These are phyloP conservation scores for Chaitophorus viminalis DNA, from an alignment of 2,888 invertebrate genomes.

Conservation along the genomic window DNA sequence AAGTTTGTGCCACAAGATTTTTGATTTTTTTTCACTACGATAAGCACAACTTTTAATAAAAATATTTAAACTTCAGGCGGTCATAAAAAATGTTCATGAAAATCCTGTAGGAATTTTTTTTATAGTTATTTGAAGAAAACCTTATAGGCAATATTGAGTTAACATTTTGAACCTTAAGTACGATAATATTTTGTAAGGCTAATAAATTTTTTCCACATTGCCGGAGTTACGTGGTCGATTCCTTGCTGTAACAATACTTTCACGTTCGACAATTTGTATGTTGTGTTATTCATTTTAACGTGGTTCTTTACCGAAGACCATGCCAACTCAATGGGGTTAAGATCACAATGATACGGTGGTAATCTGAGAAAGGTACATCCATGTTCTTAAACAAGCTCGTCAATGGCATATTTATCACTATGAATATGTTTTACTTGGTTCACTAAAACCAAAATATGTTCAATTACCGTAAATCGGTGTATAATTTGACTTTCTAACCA, in stretches of 20 bases:
- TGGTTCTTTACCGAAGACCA: constrained; percentile 12
- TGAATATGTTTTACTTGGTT: not conserved
- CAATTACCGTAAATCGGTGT: not conserved
- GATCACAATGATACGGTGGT: constrained; percentile 34
- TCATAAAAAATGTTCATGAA: too few relatives aligned
- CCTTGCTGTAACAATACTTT: not conserved
- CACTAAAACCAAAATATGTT: not conserved
- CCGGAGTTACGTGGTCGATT: not conserved
- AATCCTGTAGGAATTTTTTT: too few relatives aligned
- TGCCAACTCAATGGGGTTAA: constrained; percentile 26
- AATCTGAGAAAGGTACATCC: not conserved
- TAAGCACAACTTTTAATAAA: too few relatives aligned
- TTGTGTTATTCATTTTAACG: constrained; percentile 24
- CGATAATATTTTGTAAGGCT: not conserved
- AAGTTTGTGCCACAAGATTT: too few relatives aligned
- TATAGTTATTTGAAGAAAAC: too few relatives aligned
- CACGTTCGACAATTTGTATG: constrained; percentile 11
- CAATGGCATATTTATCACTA: not conserved
- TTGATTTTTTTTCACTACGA: too few relatives aligned
- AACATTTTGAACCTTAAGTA: too few relatives aligned
- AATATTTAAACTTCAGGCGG: too few relatives aligned
- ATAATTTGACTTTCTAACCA: not conserved
- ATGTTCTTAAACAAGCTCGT: constrained; percentile 4
- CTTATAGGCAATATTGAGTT: too few relatives aligned
- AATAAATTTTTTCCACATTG: constrained; percentile 9